phyloP scores from a whole-genome alignment of 2,797 vertebrate species.

The Xiphophorus birchmanni region DNA sequence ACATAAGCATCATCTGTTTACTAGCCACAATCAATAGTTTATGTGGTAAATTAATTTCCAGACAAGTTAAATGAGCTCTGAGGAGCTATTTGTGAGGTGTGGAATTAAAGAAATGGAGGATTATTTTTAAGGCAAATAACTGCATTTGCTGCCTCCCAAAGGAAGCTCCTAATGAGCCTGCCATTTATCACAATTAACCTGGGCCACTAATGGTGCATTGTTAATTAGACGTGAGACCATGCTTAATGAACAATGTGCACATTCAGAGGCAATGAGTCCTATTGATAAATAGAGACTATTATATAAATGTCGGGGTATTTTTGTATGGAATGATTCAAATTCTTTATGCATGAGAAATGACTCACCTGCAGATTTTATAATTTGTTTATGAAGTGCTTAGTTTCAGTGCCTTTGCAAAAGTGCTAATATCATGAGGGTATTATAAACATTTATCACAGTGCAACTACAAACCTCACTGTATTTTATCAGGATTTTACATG shows the following conservation, averaged over 20 bases:
- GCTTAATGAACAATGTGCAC: slow-evolving; percentile 63
- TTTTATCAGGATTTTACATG: neutral
- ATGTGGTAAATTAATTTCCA: slow-evolving; percentile 37
- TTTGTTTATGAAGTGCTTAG: slow-evolving; percentile 1
- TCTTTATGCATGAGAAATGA: neutral
- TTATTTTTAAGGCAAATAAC: slow-evolving; percentile 53
- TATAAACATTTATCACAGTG: neutral
- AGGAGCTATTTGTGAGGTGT: slow-evolving; percentile 22
- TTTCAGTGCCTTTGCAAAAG: neutral
- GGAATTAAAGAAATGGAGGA: slow-evolving; percentile 28
- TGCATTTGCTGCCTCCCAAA: slow-evolving; percentile 39
- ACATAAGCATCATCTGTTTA: neutral
- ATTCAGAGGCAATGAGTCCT: slow-evolving; percentile 39
- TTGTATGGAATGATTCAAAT: neutral
- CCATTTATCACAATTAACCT: slow-evolving; percentile 77
- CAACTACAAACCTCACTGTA: neutral
- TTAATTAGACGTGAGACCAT: slow-evolving; percentile 67
- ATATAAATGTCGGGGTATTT: neutral
- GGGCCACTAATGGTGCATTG: slow-evolving; percentile 47
- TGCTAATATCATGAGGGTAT: neutral
- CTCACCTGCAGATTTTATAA: neutral
- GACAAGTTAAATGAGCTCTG: slow-evolving; percentile 27
- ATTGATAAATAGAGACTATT: neutral
- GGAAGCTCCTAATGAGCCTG: slow-evolving; percentile 45
- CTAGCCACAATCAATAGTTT: slow-evolving; percentile 34